Conservation (phyloP, 2,797 vertebrate species). For the Rousettus madagascariensis region DNA sequence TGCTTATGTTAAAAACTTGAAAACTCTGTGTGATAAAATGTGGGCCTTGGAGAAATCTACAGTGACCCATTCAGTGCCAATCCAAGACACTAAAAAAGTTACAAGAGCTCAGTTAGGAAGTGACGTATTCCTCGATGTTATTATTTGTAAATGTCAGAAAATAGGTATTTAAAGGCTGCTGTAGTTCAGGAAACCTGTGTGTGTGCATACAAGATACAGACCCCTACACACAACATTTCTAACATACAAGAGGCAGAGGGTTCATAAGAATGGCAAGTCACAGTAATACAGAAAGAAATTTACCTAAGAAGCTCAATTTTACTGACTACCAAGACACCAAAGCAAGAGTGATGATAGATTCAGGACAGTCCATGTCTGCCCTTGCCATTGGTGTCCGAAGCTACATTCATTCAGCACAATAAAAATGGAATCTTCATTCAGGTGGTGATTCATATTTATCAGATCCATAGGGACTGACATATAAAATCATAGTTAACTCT, state of each 20-base stretch:
- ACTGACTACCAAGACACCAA: background rate
- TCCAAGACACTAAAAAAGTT: background rate
- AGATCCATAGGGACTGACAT: background rate
- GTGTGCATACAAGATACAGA: background rate
- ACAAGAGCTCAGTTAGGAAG: background rate
- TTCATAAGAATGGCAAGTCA: background rate
- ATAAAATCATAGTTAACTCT: background rate
- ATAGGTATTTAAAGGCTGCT: background rate
- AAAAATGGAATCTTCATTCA: background rate
- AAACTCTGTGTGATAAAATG: background rate
- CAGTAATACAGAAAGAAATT: background rate
- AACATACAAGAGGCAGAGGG: background rate
- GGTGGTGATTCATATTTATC: background rate
- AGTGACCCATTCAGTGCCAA: background rate
- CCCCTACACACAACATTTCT: background rate
- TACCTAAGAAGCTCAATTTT: background rate
- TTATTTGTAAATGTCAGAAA: slow-evolving; percentile 1
- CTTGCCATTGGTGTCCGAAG: background rate
- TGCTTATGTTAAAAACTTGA: background rate
- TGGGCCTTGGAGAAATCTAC: background rate
- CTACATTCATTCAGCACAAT: background rate
- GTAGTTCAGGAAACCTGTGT: background rate
- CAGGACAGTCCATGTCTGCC: background rate
- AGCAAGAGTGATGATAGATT: background rate
- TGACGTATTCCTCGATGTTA: background rate